Percentiles rank a stretch among this genome's conserved stretches.
Evolutionary conservation across 2,113 vertebrate genomes (phyloP).

Genomic region (Myrmophylax atrothorax): DNA sequence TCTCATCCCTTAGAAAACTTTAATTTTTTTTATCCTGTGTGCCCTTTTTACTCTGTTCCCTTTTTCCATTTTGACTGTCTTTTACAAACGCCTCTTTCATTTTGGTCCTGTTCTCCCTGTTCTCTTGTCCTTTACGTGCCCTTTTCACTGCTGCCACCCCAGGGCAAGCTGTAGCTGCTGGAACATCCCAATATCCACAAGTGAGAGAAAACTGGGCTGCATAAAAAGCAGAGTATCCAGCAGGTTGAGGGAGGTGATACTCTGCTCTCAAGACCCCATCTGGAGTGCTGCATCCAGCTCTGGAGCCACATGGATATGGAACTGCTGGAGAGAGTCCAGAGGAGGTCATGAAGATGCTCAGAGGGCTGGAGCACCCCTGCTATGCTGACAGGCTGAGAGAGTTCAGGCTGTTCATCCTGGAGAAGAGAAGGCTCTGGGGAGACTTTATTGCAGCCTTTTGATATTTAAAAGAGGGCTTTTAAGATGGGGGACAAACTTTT

Average conservation of each 20-base stretch:
- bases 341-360: not conserved
- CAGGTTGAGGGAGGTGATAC: not conserved
- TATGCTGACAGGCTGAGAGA: not conserved
- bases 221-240: not conserved
- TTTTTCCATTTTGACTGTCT: not conserved
- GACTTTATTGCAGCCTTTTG: not conserved
- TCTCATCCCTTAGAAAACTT: not conserved
- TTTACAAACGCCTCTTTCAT: constrained; percentile 10
- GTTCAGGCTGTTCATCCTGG: not conserved
- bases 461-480: not conserved
- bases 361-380: not conserved
- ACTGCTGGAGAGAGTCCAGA: not conserved
- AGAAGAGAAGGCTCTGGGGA: not conserved
- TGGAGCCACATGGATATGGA: not conserved
- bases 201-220: not conserved
- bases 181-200: not conserved
- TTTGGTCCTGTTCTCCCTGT: not conserved
- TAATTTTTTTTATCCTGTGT: not conserved
- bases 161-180: not conserved
- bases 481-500: not conserved
- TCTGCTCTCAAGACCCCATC: not conserved
- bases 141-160: not conserved
- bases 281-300: not conserved
- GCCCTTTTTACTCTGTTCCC: not conserved
- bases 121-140: not conserved